Conservation (phyloP, 2,113 vertebrate species). For the Elephantulus edwardii region DNA sequence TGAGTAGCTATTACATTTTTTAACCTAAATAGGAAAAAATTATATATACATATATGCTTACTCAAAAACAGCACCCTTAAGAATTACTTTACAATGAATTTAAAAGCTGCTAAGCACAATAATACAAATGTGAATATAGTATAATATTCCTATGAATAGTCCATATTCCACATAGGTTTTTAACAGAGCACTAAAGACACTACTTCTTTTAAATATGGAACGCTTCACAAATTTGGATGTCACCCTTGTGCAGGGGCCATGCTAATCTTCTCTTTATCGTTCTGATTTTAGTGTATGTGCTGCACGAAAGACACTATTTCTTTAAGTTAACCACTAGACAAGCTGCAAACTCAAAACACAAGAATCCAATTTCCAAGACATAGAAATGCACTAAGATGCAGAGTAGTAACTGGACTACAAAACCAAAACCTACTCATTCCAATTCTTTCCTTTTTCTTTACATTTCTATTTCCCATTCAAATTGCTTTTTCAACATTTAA, state of each 20-base stretch:
- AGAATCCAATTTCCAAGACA: conserved; percentile 30
- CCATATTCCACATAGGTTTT: neutral
- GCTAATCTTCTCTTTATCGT: no score
- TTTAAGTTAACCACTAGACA: neutral
- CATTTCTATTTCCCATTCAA: neutral
- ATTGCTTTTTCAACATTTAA: neutral
- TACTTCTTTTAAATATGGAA: no score
- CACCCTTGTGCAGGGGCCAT: no score
- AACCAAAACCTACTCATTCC: neutral
- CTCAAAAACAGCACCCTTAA: neutral
- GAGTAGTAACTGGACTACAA: neutral
- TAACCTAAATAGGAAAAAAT: no score
- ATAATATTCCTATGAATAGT: neutral
- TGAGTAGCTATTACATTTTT: no score
- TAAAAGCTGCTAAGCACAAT: neutral
- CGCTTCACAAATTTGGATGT: no score
- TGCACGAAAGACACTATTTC: neutral
- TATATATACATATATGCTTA: neutral
- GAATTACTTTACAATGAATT: neutral
- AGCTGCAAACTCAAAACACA: neutral
- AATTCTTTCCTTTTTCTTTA: neutral
- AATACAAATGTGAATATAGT: neutral
- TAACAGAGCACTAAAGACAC: neutral
- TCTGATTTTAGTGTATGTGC: no score
- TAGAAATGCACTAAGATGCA: neutral